phyloP scores from a whole-genome alignment of 2,797 vertebrate species.

The Phoebastria nigripes region DNA sequence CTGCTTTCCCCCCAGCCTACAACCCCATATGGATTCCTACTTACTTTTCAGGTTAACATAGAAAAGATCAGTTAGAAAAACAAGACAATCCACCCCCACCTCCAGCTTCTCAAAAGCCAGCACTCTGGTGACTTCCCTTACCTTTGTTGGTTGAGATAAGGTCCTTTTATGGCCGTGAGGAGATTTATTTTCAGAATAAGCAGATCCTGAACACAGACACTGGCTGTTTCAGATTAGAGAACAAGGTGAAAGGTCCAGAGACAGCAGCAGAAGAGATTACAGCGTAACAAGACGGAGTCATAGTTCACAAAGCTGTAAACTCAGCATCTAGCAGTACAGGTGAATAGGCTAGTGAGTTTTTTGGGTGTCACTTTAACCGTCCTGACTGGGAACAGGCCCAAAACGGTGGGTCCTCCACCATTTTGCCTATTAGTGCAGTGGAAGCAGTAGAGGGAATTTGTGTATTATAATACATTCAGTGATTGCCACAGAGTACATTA shows the following conservation, averaged over 20 bases:
- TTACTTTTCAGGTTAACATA: not conserved
- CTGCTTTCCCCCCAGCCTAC: not conserved
- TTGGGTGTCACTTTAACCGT: not conserved
- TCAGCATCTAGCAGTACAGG: not conserved
- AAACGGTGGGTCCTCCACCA: not conserved
- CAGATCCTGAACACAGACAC: not conserved
- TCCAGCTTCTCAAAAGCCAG: not conserved
- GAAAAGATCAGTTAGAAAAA: not conserved
- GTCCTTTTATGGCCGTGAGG: not conserved
- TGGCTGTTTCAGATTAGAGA: not conserved
- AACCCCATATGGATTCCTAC: not conserved
- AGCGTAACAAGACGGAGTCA: accelerated
- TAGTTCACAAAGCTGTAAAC: not conserved
- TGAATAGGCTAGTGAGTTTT: not conserved
- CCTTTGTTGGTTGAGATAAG: not conserved
- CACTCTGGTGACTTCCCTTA: not conserved
- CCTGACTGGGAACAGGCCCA: not conserved
- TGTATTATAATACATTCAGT: not conserved
- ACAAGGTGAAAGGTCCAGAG: not conserved
- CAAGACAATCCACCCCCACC: not conserved
- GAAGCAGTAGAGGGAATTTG: not conserved
- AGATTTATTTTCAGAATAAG: not conserved
- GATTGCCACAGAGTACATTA: not conserved
- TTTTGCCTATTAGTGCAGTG: not conserved
- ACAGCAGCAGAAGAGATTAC: not conserved